These are phyloP conservation scores for Gadus chalcogrammus DNA, from an alignment of 2,113 vertebrate species.

Conservation along the genomic window DNA sequence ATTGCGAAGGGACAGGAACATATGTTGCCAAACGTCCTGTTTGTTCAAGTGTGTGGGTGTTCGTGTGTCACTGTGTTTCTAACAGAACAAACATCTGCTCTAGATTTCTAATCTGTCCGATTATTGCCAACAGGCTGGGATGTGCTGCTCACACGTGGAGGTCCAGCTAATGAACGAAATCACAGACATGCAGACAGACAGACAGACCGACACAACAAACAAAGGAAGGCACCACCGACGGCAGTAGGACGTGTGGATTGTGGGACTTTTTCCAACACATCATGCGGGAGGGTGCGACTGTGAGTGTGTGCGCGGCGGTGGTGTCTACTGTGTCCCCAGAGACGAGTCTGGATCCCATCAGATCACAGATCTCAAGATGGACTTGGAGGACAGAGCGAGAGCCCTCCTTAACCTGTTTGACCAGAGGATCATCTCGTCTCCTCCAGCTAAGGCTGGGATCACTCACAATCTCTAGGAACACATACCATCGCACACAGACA, in stretches of 20 bases:
- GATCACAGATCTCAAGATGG: conserved; percentile 54
- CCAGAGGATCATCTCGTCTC: conserved; percentile 42
- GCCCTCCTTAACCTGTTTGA: conserved; percentile 64
- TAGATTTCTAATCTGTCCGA: conserved; percentile 36
- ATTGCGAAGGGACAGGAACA: conserved; percentile 12
- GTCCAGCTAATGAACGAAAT: background rate
- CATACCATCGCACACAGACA: background rate
- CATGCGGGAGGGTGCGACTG: background rate
- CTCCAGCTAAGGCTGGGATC: conserved; percentile 38
- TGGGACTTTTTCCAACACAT: background rate
- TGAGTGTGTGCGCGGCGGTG: background rate
- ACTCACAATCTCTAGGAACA: conserved; percentile 22
- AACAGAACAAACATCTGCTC: background rate
- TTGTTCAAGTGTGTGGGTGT: conserved; percentile 14
- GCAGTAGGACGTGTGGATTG: background rate
- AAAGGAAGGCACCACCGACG: background rate
- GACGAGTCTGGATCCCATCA: conserved; percentile 39
- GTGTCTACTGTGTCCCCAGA: conserved; percentile 6
- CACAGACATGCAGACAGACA: background rate
- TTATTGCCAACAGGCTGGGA: conserved; percentile 24
- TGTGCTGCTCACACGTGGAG: background rate
- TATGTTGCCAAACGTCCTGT: conserved; percentile 18
- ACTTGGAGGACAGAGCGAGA: conserved; percentile 57
- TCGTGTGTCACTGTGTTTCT: background rate
- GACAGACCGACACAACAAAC: background rate